Conservation (phyloP, 1,140 invertebrate species). For the Patella vulgata region DNA sequence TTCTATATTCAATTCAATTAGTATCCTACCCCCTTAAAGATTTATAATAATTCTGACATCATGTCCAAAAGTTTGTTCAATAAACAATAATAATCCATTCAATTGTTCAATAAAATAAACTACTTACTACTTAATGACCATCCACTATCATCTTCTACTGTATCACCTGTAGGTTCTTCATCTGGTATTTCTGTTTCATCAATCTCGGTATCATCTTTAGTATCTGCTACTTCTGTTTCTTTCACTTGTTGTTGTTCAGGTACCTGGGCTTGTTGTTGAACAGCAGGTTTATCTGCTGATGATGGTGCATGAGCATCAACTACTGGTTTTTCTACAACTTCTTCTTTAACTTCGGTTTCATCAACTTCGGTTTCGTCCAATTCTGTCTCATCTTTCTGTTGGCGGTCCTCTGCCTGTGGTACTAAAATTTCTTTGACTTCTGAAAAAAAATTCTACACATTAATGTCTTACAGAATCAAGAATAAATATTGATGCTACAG, state of each 20-base stretch:
- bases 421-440: background rate
- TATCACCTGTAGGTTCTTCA: constrained; percentile 1
- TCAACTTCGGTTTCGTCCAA: no score
- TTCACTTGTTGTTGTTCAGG: no score
- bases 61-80: no score
- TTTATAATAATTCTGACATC: no score
- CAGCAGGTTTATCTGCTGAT: background rate
- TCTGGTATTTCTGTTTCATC: constrained; percentile 29
- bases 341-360: constrained; percentile 28
- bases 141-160: background rate
- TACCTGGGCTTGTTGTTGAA: background rate
- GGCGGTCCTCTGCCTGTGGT: background rate
- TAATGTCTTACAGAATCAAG: no score
- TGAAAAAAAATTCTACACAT: background rate
- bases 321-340: constrained; percentile 13
- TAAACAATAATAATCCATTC: no score
- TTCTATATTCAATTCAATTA: no score
- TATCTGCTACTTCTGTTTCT: background rate
- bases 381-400: background rate
- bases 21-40: no score
- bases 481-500: no score
- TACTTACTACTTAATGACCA: no score
- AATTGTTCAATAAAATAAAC: no score
- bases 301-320: constrained; percentile 1
- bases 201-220: constrained; percentile 24